Base-by-base conservation (phyloP, 2,113 vertebrate species). In the Balaenoptera acutorostrata region DNA sequence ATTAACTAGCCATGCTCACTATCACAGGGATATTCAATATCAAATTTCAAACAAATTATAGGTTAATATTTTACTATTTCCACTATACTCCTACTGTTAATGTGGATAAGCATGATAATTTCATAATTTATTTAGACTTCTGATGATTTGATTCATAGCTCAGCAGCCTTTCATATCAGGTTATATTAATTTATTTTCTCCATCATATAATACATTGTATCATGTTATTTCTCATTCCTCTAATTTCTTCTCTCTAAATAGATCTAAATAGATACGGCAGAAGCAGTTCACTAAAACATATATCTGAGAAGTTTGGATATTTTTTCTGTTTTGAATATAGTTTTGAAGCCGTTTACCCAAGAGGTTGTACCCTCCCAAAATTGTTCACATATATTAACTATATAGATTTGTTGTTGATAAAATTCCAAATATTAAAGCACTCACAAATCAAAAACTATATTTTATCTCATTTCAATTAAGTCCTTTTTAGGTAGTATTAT, bases 181-280 rank as follows among this genome's bases (percentile, higher is more conserved):
- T 84, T 55, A 17, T 55, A 14, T 64, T 84, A 44, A 69, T 59
- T 77, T 77, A 59, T 78, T 93, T 84, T 71, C 25, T 89, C 3
- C 18, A 41, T 41, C 2, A 41, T 80, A 64, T 64, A 64, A 68
- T 92, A 44, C 3, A n/a, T 27, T 71, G 18, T 88, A 14, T 57
- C 44, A 36, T 72, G 9, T 61, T 80, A 86, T 59, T 59, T 63
- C 57, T 89, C 13, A 1, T 46, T 89, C n/a, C 3, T 88, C 27
- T 46, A 72, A 21, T 90, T 90, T 95, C 33, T 72, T 95, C 33
- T 72, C 25, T 92, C 11, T 78, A 64, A 92, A 66, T 96, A 75
- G 31, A 95, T 84, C 64, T 86, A n/a, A 86, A 72, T 72, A 71
- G 14, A 59, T 80, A 59, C 66, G 46, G 8, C 9, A 75, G 7